Base-by-base conservation (phyloP, 1,140 invertebrate species). In the Diabrotica undecimpunctata region DNA sequence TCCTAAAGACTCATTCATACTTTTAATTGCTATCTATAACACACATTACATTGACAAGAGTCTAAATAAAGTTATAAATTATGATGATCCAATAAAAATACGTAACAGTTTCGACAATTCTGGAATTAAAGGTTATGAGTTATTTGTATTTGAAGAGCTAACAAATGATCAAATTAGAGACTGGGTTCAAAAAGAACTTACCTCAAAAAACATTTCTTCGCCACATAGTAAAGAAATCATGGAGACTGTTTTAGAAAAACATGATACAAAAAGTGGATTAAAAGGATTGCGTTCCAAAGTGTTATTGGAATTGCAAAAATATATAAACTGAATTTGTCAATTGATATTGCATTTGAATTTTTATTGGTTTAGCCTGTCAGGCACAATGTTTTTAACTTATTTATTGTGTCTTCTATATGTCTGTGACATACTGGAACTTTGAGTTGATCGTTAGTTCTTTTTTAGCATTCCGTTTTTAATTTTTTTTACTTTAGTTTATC, bases 211-310 rank as follows among this genome's bases (percentile, higher is more conserved):
- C 10, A 25, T 65, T 53, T 25, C 35, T 35, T 12, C 11, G 11
- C 12, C 35, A 13, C 12, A n/a, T 10, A n/a, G 13, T 12, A n/a
- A 59, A 8, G 36, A 53, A 61, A 38, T 65, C 38, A 13, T 65
- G 9, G 6, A 54, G 6, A 59, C 46, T 59, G 13, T 65, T 55
- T 46, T 65, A 35, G n/a, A 54, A 13, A 38, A n/a, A 10, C 58
- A 65, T 61, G 39, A 65, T 60, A 36, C 13, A 35, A 60, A 60
- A 51, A 6, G 10, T 37, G 52, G 64, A 13, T 50, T 65, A 6
- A 65, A 65, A 60, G 58, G 64, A 25, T 35, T 65, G 9, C 64
- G 53, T 52, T 53, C 50, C 7, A 65, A 65, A 61, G 11, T 65
- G 10, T 54, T 52, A 38, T 36, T 64, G 54, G 62, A 64, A 35